Evolutionary conservation across 2,113 vertebrate genomes (phyloP), one percentile per base, ranked within the genome.

Genomic region (Thermophis baileyi): DNA sequence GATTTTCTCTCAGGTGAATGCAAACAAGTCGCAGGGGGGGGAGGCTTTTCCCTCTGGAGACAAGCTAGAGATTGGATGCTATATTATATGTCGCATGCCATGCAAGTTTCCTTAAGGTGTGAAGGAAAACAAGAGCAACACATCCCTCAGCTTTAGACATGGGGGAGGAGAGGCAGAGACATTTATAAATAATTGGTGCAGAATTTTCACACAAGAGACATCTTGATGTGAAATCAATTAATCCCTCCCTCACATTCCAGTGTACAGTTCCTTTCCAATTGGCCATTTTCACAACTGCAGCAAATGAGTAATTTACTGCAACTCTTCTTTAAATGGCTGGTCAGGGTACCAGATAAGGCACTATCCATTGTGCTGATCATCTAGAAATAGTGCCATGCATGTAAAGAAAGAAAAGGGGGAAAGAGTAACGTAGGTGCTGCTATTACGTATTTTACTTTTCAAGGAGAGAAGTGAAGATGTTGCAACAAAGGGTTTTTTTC

Each of bases 351-450:
- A 53, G 57, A n/a, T 90, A 27, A 50, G 96, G 96, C 93, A 94
- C 96, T 97, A 96, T n/a, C 96, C 96, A 94, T 95, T 96, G 96
- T 97, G 96, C 96, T 97, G 95, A 96, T 90, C 91, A 85, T 91
- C 40, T 44, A 25, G 47, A 57, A 46, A 85, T 49, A 57, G 50
- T 94, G 46, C 92, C 85, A 30, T 85, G 1, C 0, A 50, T 54
- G 60, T 46, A 91, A n/a, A 18, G 50, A 54, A 69, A 2, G 14
- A 88, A 88, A 20, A 85, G 44, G 22, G 8, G 85, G 90, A 57
- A 87, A 90, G 20, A 74, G 95, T 93, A 1, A 54, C 0, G 35
- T 24, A 5, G 40, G 24, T 53, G 35, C 35, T 49, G 49, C 22
- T 54, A 55, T 46, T 87, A 6, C 22, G 30, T 87, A 25, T 24